Evolutionary conservation across 2,113 vertebrate genomes (phyloP).

Genomic region (Rhipidura dahli): DNA sequence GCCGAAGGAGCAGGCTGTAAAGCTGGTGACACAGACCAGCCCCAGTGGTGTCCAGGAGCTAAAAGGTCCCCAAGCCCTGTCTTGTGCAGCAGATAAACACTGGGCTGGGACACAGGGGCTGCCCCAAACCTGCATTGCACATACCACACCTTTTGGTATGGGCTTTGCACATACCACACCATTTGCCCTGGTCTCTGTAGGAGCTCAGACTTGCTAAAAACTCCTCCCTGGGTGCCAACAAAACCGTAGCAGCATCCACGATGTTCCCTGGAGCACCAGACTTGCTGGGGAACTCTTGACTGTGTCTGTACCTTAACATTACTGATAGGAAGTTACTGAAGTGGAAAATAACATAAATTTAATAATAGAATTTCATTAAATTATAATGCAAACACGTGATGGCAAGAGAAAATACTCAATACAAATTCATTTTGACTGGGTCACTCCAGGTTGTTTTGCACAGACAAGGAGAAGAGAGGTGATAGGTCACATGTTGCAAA

Average conservation of each 20-base stretch:
- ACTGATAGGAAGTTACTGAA: neutral
- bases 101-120: neutral
- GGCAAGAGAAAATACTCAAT: neutral
- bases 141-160: rapidly evolving
- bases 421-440: neutral
- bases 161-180: rapidly evolving
- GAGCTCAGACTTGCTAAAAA: neutral
- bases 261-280: neutral
- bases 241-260: neutral
- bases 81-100: neutral
- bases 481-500: neutral
- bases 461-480: constrained; percentile 7
- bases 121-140: rapidly evolving
- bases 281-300: neutral
- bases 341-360: neutral
- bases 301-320: neutral
- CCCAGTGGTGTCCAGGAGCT: neutral
- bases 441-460: constrained; percentile 35
- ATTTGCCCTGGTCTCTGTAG: neutral
- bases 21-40: constrained; percentile 31
- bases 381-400: neutral
- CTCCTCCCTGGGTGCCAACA: neutral
- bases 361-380: neutral
- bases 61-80: neutral
- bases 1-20: neutral